These are phyloP conservation scores for Oikopleura dioica DNA, from an alignment of 23 tunicate species.

Conservation along the genomic window DNA sequence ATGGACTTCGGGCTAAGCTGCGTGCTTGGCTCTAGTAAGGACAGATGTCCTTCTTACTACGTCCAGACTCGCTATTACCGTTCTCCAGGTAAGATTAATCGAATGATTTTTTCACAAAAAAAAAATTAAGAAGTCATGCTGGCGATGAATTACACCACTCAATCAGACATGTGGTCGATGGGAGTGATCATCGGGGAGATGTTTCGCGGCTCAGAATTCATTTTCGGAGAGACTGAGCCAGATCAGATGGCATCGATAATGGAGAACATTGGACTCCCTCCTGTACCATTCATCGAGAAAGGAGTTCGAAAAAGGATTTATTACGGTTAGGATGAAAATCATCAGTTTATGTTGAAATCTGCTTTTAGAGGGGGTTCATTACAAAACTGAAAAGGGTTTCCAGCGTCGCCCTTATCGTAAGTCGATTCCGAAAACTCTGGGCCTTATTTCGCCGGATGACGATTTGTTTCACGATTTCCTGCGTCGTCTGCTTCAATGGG, in stretches of 20 bases:
- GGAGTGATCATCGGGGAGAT: conserved; percentile 76
- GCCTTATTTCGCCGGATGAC: background rate
- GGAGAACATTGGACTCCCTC: conserved; percentile 79
- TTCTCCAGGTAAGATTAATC: conserved; percentile 22
- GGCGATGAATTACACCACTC: conserved; percentile 28
- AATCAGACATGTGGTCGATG: conserved; percentile 82
- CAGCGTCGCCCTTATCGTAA: conserved; percentile 62
- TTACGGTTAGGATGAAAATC: conserved; percentile 60
- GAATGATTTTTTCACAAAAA: background rate
- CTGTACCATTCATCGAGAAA: conserved; percentile 45
- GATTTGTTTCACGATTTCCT: background rate
- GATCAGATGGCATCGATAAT: conserved; percentile 93
- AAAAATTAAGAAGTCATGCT: conserved; percentile 35
- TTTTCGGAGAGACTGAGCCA: conserved; percentile 64
- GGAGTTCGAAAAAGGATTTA: conserved; percentile 45
- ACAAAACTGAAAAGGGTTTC: conserved; percentile 74
- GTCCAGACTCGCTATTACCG: conserved; percentile 83
- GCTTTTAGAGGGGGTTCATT: conserved; percentile 56
- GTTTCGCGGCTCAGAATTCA: conserved; percentile 35
- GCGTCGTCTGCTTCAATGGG: background rate
- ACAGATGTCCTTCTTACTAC: conserved; percentile 49
- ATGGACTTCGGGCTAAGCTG: conserved; percentile 9
- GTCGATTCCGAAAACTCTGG: conserved; percentile 20
- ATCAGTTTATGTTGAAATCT: too few relatives aligned
- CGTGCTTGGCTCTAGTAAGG: background rate